These are phyloP conservation scores for Meteorus colon DNA, from an alignment of 2,888 invertebrate species.

Conservation along the genomic window DNA sequence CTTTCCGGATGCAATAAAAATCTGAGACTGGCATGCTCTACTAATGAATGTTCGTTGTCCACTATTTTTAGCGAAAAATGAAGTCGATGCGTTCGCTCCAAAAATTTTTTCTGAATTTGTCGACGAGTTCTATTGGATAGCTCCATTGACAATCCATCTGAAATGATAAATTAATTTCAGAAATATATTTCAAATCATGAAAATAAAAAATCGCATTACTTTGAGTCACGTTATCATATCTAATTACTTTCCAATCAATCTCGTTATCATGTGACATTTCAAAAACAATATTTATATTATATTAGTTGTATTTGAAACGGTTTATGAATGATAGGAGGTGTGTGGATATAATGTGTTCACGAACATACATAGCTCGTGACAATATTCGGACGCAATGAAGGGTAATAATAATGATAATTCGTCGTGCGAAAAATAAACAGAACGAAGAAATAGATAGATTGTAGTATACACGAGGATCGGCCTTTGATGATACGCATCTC, in stretches of 20 bases:
- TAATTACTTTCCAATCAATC: no score
- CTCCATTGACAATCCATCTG: slow-evolving; percentile 20
- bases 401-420: slow-evolving; percentile 45
- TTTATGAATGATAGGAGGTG: slow-evolving; percentile 18
- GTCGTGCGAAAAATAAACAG: slow-evolving; percentile 46
- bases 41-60: slow-evolving; percentile 51
- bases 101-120: neutral
- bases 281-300: no score
- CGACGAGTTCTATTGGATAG: neutral
- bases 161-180: neutral
- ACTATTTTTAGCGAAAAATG: slow-evolving; percentile 61
- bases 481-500: slow-evolving; percentile 46
- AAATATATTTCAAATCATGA: neutral
- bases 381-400: slow-evolving; percentile 45
- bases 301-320: no score
- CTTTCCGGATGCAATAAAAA: slow-evolving; percentile 64
- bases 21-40: slow-evolving; percentile 74
- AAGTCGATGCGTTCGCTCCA: slow-evolving; percentile 26
- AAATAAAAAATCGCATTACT: no score
- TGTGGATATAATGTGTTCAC: slow-evolving; percentile 24
- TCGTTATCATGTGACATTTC: no score
- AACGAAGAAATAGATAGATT: neutral
- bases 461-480: slow-evolving; percentile 44
- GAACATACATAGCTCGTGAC: slow-evolving; percentile 46
- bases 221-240: no score